These are phyloP conservation scores for Melieria omissa DNA, from an alignment of 2,888 invertebrate genomes.

Conservation along the genomic window DNA sequence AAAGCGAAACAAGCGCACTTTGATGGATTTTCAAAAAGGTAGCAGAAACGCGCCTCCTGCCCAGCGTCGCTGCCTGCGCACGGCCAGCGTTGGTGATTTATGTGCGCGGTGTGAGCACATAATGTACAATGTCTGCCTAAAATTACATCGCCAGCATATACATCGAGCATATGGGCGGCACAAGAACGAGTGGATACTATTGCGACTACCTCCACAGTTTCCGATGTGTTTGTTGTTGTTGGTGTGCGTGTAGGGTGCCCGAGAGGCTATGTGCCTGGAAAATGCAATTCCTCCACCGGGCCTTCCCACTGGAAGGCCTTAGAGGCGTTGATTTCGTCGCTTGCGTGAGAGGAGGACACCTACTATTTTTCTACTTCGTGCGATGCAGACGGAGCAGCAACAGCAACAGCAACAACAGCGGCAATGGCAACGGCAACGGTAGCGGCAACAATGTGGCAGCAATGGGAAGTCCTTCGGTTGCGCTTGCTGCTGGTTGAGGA, in stretches of 20 bases:
- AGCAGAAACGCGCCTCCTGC: slow-evolving; percentile 17
- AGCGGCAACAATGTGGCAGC: slow-evolving; percentile 20
- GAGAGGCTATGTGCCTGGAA: slow-evolving; percentile 37
- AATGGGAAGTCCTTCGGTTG: slow-evolving; percentile 57
- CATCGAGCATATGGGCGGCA: too few relatives aligned
- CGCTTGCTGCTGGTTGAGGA: slow-evolving; percentile 22
- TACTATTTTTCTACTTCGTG: slow-evolving; percentile 34
- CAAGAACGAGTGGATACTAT: too few relatives aligned
- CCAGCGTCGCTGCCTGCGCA: background rate
- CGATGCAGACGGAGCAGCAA: background rate
- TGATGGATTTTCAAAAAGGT: slow-evolving; percentile 61
- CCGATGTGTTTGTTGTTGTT: slow-evolving; percentile 19
- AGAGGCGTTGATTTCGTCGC: slow-evolving; percentile 51
- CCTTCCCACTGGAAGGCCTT: slow-evolving; percentile 55
- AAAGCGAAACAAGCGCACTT: slow-evolving; percentile 46
- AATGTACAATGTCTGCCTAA: too few relatives aligned
- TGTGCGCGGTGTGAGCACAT: too few relatives aligned
- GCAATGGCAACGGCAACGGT: background rate
- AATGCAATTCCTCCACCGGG: slow-evolving; percentile 35
- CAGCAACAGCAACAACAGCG: slow-evolving; percentile 16
- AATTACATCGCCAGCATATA: too few relatives aligned
- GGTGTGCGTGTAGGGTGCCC: background rate
- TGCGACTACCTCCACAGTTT: too few relatives aligned
- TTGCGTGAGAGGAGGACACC: slow-evolving; percentile 40
- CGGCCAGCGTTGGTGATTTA: too few relatives aligned